Percentiles rank a stretch among this genome's conserved stretches.
phyloP scores from a whole-genome alignment of 2,113 vertebrate genomes.

The Poecilia latipinna region DNA sequence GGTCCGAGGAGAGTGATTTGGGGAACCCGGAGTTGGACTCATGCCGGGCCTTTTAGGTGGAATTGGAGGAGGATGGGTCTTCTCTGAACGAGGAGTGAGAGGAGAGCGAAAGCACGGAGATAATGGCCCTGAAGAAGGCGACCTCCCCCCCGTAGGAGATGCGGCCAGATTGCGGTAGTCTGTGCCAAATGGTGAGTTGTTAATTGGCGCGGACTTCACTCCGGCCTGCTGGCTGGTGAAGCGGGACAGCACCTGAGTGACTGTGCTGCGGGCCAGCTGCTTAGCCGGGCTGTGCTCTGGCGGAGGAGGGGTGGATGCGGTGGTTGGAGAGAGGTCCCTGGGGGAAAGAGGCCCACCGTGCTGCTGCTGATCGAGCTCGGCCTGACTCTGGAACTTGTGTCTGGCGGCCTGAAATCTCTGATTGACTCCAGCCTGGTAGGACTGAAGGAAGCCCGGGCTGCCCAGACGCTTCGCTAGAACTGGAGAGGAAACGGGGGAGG shows the following conservation, averaged over 20 bases:
- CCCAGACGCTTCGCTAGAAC: conserved; percentile 86
- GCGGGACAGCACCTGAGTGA: conserved; percentile 97
- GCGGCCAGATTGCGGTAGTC: conserved; percentile 90
- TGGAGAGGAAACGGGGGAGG: conserved; percentile 94
- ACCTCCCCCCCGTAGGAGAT: conserved; percentile 79
- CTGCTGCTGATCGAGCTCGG: conserved; percentile 87
- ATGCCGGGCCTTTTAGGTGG: conserved; percentile 91
- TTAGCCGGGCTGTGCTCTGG: conserved; percentile 89
- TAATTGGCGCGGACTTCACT: conserved; percentile 81
- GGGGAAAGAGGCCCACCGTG: conserved; percentile 78
- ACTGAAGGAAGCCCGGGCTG: conserved; percentile 88
- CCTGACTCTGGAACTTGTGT: conserved; percentile 95
- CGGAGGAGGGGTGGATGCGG: conserved; percentile 70
- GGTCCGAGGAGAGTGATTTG: conserved; percentile 76
- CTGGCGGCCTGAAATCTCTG: conserved; percentile 95
- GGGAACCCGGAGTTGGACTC: conserved; percentile 85
- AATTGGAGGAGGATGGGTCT: conserved; percentile 87
- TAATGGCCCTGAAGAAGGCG: conserved; percentile 82
- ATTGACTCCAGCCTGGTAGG: conserved; percentile 95
- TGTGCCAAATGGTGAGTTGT: conserved; percentile 96
- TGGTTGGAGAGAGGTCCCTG: conserved; percentile 91
- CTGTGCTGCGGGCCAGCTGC: conserved; percentile 95
- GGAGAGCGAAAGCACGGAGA: conserved; percentile 94
- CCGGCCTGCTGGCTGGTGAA: conserved; percentile 94
- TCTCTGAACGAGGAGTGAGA: conserved; percentile 88